Evolutionary conservation across 2,888 invertebrate genomes (phyloP).

Genomic region (Acrobasis consociella): DNA sequence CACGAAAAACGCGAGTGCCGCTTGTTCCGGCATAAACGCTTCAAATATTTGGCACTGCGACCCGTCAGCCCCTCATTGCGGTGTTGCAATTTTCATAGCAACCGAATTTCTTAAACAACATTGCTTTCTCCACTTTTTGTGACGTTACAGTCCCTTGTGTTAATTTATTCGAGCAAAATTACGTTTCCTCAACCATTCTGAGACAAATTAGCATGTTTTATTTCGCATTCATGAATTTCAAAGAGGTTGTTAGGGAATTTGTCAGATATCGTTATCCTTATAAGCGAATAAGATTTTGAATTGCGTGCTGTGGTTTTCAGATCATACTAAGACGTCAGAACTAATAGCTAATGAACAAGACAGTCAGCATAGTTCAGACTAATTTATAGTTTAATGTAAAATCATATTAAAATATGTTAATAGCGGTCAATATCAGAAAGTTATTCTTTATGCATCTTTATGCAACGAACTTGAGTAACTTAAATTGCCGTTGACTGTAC

Average conservation of each 20-base stretch:
- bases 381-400: too few relatives aligned
- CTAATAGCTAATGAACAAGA: neutral
- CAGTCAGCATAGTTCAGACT: neutral
- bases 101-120: constrained; percentile 35
- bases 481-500: neutral
- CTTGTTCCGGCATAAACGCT: constrained; percentile 57
- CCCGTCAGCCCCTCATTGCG: constrained; percentile 33
- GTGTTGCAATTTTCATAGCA: constrained; percentile 41
- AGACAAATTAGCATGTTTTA: constrained; percentile 58
- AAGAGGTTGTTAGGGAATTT: constrained; percentile 57
- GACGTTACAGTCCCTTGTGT: constrained; percentile 41
- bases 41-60: constrained; percentile 57
- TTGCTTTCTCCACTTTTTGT: constrained; percentile 36
- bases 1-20: constrained; percentile 62
- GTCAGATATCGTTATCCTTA: constrained; percentile 47
- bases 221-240: constrained; percentile 59
- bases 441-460: too few relatives aligned
- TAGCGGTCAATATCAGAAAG: too few relatives aligned
- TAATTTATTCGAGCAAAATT: constrained; percentile 56
- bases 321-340: constrained; percentile 39
- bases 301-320: constrained; percentile 34
- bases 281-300: constrained; percentile 42
- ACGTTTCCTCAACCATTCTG: constrained; percentile 51
- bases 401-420: too few relatives aligned
- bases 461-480: too few relatives aligned